Percentiles rank a stretch among this genome's conserved stretches.
phyloP scores from a whole-genome alignment of 2,113 vertebrate genomes.

The Notarius quadriscutis region DNA sequence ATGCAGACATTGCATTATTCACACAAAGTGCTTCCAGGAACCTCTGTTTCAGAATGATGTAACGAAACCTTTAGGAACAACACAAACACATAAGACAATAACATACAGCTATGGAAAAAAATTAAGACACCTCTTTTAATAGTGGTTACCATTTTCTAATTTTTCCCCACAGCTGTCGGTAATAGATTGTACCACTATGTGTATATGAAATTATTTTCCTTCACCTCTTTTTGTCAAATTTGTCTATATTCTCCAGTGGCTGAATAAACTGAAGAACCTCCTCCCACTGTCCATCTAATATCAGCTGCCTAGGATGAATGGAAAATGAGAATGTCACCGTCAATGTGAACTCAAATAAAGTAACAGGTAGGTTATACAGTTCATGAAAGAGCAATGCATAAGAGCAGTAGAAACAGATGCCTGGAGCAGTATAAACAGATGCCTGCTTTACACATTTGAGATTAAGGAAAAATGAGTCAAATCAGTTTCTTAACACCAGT shows the following conservation, averaged over 20 bases:
- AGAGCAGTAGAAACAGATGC: too few species aligned
- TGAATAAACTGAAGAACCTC: constrained; percentile 99
- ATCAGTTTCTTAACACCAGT: neutral
- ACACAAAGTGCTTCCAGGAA: constrained; percentile 97
- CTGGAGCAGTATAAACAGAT: too few species aligned
- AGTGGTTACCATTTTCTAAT: too few species aligned
- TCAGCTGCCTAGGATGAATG: constrained; percentile 81
- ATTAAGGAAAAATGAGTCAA: neutral
- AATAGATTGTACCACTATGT: neutral
- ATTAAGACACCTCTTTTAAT: too few species aligned
- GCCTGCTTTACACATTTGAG: neutral
- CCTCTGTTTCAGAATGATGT: constrained; percentile 94
- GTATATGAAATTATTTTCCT: constrained; percentile 16
- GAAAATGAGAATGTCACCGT: neutral
- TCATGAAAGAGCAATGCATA: neutral
- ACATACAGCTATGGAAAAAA: neutral
- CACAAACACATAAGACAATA: constrained; percentile 16
- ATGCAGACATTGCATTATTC: constrained; percentile 95
- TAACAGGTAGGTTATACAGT: neutral
- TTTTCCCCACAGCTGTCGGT: too few species aligned
- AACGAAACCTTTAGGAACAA: constrained; percentile 83
- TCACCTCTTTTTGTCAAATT: constrained; percentile 96
- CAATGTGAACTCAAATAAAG: neutral
- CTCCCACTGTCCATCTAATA: constrained; percentile 97
- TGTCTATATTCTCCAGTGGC: constrained; percentile 94